Evolutionary conservation across 2,888 invertebrate species (phyloP).

Genomic region (Xestia sexstrigata): DNA sequence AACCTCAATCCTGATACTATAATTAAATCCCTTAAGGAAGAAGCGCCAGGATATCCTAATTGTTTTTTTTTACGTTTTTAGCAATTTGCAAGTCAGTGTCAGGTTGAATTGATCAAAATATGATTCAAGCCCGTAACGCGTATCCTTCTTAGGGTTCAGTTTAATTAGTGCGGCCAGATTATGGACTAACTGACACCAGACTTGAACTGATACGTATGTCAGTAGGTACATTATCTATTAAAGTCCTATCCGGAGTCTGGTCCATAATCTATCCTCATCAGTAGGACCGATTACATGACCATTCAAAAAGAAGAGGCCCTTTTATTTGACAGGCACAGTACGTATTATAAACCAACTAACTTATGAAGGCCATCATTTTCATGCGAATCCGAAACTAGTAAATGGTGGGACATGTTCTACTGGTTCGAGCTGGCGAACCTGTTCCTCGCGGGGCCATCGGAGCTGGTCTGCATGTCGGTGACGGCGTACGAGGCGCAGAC

Average conservation of each 20-base stretch:
- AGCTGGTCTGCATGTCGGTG: slow-evolving; percentile 62
- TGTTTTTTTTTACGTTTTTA: neutral
- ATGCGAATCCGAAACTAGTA: slow-evolving; percentile 44
- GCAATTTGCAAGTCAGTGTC: neutral
- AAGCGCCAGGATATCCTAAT: neutral
- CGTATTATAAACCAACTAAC: neutral
- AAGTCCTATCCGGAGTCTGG: neutral
- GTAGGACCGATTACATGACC: neutral
- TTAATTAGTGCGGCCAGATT: neutral
- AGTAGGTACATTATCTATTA: neutral
- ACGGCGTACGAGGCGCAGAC: slow-evolving; percentile 61
- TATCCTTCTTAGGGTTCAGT: too few relatives aligned
- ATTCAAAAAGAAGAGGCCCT: neutral
- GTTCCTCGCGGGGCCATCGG: slow-evolving; percentile 50
- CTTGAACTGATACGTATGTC: neutral
- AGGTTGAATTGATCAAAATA: neutral
- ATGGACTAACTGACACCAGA: neutral
- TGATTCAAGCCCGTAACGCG: neutral
- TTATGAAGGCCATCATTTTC: neutral
- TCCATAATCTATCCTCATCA: neutral
- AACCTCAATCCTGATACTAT: neutral
- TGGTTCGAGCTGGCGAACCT: slow-evolving; percentile 71
- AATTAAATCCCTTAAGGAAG: neutral
- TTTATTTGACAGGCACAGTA: too few relatives aligned
- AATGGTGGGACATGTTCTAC: slow-evolving; percentile 67